Evolutionary conservation across 2,113 vertebrate genomes (phyloP), one percentile per base, ranked within the genome.

Genomic region (Dicaeum eximium): DNA sequence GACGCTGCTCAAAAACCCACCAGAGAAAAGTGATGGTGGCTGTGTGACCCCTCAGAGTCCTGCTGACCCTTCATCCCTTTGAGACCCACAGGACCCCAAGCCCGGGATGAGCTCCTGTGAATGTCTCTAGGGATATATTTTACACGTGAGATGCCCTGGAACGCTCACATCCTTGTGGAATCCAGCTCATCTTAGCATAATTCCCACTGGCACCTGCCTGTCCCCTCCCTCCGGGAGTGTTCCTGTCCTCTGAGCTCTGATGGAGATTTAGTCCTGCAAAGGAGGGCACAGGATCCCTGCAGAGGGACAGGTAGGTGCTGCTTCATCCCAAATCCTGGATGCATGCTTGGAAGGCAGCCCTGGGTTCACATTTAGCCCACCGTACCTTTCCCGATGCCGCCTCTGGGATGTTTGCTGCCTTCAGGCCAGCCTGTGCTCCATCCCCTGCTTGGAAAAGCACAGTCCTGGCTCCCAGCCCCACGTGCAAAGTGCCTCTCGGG

Each of bases 81-180:
- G 15, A 70, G 51, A 35, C 61, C 11, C 24, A 11, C 14, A 42
- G n/a, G 58, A 48, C 5, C 7, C 31, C 18, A 20, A 24, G 13
- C 20, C 50, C 1, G 2, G 37, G 20, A 14, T 18, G 20, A 69
- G 15, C 3, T 3, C 24, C 40, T 0, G 0, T 30, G 40, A 11
- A 22, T 31, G 7, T n/a, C 42, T 84, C 22, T 7, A 6, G 24
- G 60, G 30, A 18, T 42, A 0, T 11, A 48, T 74, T 66, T 80
- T 42, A 47, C 6, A 7, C 0, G 0, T 44, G 45, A 40, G 30
- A 16, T 50, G 42, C 27, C 1, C 1, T 0, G 3, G 19, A 73
- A 78, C 21, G 37, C 70, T 73, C 9, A 0, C 21, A 22, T n/a
- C 24, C 73, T 16, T 7, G 22, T 28, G 64, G 86, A 54, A 81